Evolutionary conservation across 2,888 invertebrate genomes (phyloP).

Genomic region (Pristionchus mayeri): DNA sequence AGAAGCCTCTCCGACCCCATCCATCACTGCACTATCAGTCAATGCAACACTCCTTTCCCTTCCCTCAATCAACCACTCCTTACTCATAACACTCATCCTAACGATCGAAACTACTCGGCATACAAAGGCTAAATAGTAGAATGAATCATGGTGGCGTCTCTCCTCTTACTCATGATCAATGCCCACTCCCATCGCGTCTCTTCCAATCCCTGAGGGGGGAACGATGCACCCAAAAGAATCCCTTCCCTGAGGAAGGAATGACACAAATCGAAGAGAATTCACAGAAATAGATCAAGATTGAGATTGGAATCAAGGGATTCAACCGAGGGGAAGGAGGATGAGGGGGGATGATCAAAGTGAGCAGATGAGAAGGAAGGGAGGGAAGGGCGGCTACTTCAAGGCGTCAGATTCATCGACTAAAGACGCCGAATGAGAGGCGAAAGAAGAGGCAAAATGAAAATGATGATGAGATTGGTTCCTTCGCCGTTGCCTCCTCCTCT

Average conservation of each 20-base stretch:
- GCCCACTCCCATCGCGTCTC: background rate
- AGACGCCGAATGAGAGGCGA: background rate
- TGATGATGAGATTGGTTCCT: constrained; percentile 37
- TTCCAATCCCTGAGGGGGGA: background rate
- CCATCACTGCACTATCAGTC: constrained; percentile 23
- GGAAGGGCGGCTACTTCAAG: constrained; percentile 21
- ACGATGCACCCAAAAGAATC: background rate
- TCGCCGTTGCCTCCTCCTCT: background rate
- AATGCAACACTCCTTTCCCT: background rate
- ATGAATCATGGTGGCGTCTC: background rate
- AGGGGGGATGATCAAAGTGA: constrained; percentile 3
- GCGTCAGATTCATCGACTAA: constrained; percentile 8
- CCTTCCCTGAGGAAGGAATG: background rate
- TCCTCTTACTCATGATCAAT: background rate
- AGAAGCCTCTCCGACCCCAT: constrained; percentile 28
- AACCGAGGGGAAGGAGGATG: background rate
- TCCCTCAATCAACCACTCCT: background rate
- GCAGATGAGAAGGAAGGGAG: background rate
- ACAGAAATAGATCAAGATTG: background rate
- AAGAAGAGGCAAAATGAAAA: constrained; percentile 4
- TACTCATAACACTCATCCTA: background rate
- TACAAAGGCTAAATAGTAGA: background rate
- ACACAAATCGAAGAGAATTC: background rate
- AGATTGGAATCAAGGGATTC: background rate
- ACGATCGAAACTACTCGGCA: background rate